Evolutionary conservation across 2,113 vertebrate species (phyloP), one percentile per base, ranked within the genome.

Genomic region (Hemicordylus capensis): DNA sequence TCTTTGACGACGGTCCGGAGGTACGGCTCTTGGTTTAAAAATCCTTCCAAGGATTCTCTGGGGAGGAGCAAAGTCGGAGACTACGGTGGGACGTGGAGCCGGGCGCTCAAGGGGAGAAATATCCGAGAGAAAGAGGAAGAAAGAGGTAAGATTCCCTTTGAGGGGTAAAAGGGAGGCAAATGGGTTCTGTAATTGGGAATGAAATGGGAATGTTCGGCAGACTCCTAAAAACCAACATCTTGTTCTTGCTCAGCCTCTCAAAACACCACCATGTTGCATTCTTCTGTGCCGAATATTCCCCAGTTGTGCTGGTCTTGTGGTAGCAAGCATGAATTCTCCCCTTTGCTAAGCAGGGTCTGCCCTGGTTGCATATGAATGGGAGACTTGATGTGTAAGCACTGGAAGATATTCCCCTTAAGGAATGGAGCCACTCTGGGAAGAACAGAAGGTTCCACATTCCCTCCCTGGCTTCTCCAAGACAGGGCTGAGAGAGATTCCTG

Each of bases 111-210:
- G 93, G 95, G 96, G 67, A 97, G 97, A 85, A 96, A 85, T 12
- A 85, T 94, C 86, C 97, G 97, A 6, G 98, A 99, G 84, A 93
- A 97, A 81, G 98, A 99, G 39, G 98, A 99, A 51, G 97, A 96
- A 63, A 95, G 97, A 98, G 98, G 98, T 99, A 95, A 95, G 97
- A 10, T 4, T 10, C 4, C 8, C 0, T 26, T 2, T 31, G 46
- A 1, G 2, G 48, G 17, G 7, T 5, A 31, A 10, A 24, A 34
- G 8, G 8, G 8, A 61, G 24, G 2, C 2, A 3, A 14, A 12
- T 24, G 11, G 28, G n/a, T 34, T 15, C 64, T 67, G 31, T 69
- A 4, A 48, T 74, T 15, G 2, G 39, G 63, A 51, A 48, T 51
- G 59, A 24, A 67, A 51, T 24, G 24, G 34, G 44, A 51, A 81